Conservation (phyloP, 2,888 invertebrate species). For the Rutpela maculata region DNA sequence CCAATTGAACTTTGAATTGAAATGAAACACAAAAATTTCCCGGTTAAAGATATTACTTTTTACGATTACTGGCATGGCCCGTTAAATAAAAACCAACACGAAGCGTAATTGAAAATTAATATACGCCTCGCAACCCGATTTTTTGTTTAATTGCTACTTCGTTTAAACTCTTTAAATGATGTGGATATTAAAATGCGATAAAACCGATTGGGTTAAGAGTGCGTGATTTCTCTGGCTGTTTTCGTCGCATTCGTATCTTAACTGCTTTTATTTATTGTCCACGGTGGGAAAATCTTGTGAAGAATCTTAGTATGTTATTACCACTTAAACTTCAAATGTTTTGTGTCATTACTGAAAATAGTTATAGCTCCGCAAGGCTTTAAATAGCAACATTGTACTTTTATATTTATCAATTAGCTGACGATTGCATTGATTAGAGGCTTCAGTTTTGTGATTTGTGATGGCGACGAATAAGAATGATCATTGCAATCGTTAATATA, state of each 20-base stretch:
- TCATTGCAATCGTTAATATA: too few relatives aligned
- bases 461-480: too few relatives aligned
- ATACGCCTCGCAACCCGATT: background rate
- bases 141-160: slow-evolving; percentile 7
- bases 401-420: too few relatives aligned
- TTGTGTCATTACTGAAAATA: too few relatives aligned
- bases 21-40: background rate
- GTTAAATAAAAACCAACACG: background rate
- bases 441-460: too few relatives aligned
- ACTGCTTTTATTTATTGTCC: background rate
- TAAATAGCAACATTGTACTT: too few relatives aligned
- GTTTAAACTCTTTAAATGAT: slow-evolving; percentile 1
- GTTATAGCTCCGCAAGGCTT: too few relatives aligned
- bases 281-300: background rate
- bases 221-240: background rate
- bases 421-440: too few relatives aligned
- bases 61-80: background rate
- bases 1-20: slow-evolving; percentile 1
- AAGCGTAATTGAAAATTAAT: slow-evolving; percentile 22
- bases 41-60: slow-evolving; percentile 24
- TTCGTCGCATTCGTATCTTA: background rate
- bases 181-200: background rate
- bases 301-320: background rate
- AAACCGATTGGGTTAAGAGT: background rate
- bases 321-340: background rate